Evolutionary conservation across 2,797 vertebrate species (phyloP), one percentile per base, ranked within the genome.

Genomic region (Salmo trutta): DNA sequence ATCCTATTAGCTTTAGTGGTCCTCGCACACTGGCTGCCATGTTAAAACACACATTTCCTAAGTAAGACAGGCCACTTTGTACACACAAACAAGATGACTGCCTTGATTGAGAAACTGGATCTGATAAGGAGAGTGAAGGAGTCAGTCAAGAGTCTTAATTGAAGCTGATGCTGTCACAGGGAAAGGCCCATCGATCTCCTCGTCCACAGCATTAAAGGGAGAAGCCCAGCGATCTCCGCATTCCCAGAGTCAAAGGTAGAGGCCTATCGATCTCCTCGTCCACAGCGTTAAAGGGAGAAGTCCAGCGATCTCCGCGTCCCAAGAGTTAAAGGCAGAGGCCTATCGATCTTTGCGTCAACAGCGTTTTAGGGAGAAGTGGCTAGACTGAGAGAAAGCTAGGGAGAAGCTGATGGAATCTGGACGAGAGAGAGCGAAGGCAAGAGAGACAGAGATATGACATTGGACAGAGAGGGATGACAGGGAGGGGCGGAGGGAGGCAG

Each of bases 131-230:
- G 52, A 56, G 51, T 53, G 29, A 59, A 59, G 6, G 36, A 47
- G 3, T 47, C 29, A 51, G n/a, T 19, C 41, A 47, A 47, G 41
- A 53, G 19, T 41, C 47, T 54, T 21, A 41, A 24, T 14, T 65
- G 17, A 65, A n/a, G 36, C 59, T 65, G 76, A 64, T 75, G 16
- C 24, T 21, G 10, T 72, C 69, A 71, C 65, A 51, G 24, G 64
- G 33, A n/a, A 21, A 1, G 12, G 15, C 29, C 29, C 41, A 33
- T 56, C 15, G 2, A 33, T 12, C n/a, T 24, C 36, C 36, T 36
- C 36, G 4, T 68, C 16, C 24, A 41, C 24, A 68, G 71, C 17
- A 21, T 19, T 33, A 4, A 21, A 5, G 74, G 74, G 31, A 12
- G 24, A 21, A 33, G 14, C 33, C 33, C 33, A 33, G 33, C 41